These are phyloP conservation scores for Lepus townsendii DNA, from an alignment of 2,797 vertebrate species.

Conservation along the genomic window DNA sequence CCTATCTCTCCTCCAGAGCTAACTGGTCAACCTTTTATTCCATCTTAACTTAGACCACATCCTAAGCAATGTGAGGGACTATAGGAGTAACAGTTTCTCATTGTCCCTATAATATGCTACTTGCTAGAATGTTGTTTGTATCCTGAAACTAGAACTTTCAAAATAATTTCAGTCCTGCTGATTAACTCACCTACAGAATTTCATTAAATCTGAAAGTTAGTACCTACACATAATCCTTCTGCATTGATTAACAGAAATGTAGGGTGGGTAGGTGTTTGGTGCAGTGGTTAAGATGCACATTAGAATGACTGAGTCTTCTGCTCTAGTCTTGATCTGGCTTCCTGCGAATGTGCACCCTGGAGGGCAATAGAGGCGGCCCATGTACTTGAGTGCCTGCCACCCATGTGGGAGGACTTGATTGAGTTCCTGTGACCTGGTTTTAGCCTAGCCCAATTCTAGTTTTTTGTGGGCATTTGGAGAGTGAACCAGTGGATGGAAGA, in stretches of 20 bases:
- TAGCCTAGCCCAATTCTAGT: too few relatives aligned
- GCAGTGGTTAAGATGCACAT: not conserved
- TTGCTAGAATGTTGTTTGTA: not conserved
- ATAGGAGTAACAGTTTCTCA: not conserved
- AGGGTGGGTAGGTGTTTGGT: too few relatives aligned
- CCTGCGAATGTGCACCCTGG: too few relatives aligned
- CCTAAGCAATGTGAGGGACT: not conserved
- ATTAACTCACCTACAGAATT: not conserved
- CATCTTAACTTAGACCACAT: not conserved
- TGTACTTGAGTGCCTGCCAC: too few relatives aligned
- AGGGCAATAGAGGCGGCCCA: too few relatives aligned
- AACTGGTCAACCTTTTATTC: slow-evolving; percentile 30
- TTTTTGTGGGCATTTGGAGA: too few relatives aligned
- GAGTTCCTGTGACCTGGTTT: too few relatives aligned
- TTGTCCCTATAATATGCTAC: not conserved
- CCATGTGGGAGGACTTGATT: too few relatives aligned
- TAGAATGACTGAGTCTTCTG: not conserved
- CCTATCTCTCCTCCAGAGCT: not conserved
- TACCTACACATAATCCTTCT: not conserved
- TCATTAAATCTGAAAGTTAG: slow-evolving; percentile 36
- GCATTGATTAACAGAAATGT: slow-evolving; percentile 8
- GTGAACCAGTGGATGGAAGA: too few relatives aligned
- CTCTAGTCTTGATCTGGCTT: too few relatives aligned
- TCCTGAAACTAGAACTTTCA: not conserved
- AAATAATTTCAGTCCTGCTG: slow-evolving; percentile 4